phyloP scores from a whole-genome alignment of 2,888 invertebrate genomes.

The Philopedon plagiatum region DNA sequence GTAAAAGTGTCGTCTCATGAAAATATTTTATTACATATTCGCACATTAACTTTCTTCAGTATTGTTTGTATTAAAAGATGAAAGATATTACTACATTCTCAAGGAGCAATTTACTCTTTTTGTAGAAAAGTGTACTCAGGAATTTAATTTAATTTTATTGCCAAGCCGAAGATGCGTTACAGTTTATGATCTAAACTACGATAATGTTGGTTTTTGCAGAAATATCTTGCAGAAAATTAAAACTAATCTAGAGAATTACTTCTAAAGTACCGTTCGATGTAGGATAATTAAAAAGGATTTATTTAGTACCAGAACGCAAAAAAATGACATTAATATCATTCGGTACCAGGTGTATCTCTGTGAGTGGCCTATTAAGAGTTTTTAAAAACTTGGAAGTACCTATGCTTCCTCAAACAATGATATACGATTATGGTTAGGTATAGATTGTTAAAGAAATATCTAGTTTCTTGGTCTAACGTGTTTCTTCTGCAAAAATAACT shows the following conservation, averaged over 20 bases:
- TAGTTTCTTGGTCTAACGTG: no score
- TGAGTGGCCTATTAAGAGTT: no score
- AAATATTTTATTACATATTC: no score
- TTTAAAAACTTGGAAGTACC: no score
- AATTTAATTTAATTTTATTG: conserved; percentile 44
- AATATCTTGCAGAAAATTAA: conserved; percentile 30
- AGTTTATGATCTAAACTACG: conserved; percentile 37
- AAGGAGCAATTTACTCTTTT: not conserved
- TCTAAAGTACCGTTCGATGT: conserved; percentile 29
- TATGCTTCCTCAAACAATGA: no score
- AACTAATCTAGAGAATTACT: conserved; percentile 27
- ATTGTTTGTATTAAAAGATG: not conserved
- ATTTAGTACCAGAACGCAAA: not conserved
- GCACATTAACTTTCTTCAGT: not conserved
- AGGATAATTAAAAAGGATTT: conserved; percentile 1
- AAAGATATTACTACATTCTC: not conserved
- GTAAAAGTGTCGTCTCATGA: no score
- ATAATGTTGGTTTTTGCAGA: conserved; percentile 40
- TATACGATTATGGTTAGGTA: no score
- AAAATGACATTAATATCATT: not conserved
- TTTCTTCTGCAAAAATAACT: no score
- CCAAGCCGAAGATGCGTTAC: conserved; percentile 36
- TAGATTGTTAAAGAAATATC: no score
- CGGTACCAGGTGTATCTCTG: not conserved
- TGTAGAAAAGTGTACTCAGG: conserved; percentile 24